Base-by-base conservation (phyloP, 1,140 invertebrate genomes). In the Leptinotarsa defecta region DNA sequence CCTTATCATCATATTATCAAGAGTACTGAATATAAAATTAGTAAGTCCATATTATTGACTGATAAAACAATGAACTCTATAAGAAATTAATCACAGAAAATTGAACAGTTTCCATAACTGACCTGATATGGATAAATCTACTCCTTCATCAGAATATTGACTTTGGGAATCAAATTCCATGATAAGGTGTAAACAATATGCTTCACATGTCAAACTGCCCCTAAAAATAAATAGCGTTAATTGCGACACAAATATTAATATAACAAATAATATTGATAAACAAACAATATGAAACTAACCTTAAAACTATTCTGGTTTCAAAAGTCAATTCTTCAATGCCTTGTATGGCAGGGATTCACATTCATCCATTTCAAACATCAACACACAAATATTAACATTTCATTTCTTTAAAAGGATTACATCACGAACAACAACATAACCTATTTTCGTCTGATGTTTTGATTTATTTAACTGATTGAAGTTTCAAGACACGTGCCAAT, bases 111-210 rank as follows among this genome's bases (percentile, higher is more conserved):
- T 34, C 22, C 17, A 43, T 22, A 73, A 79, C 74, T 80, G 77
- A 81, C 82, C 80, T 75, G 78, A 77, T 65, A 79, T 70, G 73
- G 82, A 80, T 73, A 82, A 77, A 73, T 83, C 82, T 68, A 81
- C 80, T 69, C 78, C 81, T 79, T 83, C 82, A 80, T 83, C 81
- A 71, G 82, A 83, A 78, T 78, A 81, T 74, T 76, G 79, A 76
- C 80, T 82, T 75, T 79, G 76, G 74, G 76, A 78, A 81, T 83
- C 81, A 77, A 80, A 76, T 81, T 83, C 81, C 82, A 83, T 82
- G 71, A 77, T 79, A 75, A 73, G 34, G 13, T 19, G 15, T 20
- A 34, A 64, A 71, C 48, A 73, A 73, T 73, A 73, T 64, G 24
- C 49, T 73, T 73, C 62, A 73, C 71, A 73, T 73, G 62, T 64